These are phyloP conservation scores for Leptopterna dolabrata DNA, from an alignment of 2,888 invertebrate species.

Conservation along the genomic window DNA sequence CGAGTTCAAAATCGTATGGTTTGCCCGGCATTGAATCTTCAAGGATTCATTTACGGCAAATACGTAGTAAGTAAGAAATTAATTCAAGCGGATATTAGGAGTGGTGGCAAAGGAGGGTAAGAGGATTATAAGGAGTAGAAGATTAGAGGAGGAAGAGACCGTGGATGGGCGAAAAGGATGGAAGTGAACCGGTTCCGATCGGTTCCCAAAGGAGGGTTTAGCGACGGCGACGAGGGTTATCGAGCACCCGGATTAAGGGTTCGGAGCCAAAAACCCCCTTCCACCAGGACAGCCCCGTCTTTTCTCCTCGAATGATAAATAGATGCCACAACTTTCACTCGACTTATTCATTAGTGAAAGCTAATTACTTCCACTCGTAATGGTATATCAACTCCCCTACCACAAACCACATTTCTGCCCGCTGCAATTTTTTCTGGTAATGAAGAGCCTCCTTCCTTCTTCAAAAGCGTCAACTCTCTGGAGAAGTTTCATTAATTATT, in stretches of 20 bases:
- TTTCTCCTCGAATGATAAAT: conserved; percentile 28
- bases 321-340: conserved; percentile 34
- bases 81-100: neutral
- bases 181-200: neutral
- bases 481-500: conserved; percentile 32
- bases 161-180: neutral
- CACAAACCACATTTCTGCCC: neutral
- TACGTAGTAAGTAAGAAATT: too few relatives aligned
- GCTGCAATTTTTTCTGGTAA: neutral
- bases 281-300: neutral
- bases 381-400: conserved; percentile 27
- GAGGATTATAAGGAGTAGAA: neutral
- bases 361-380: conserved; percentile 47
- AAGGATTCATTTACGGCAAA: too few relatives aligned
- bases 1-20: too few relatives aligned
- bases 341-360: conserved; percentile 46
- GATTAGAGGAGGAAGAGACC: neutral
- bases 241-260: neutral
- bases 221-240: neutral
- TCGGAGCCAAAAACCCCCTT: neutral
- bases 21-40: too few relatives aligned
- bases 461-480: neutral
- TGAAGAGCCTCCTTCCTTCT: conserved; percentile 18
- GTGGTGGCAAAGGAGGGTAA: neutral
- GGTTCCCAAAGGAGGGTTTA: neutral